Conservation (phyloP, 1,140 invertebrate species). For the Eueides isabella region DNA sequence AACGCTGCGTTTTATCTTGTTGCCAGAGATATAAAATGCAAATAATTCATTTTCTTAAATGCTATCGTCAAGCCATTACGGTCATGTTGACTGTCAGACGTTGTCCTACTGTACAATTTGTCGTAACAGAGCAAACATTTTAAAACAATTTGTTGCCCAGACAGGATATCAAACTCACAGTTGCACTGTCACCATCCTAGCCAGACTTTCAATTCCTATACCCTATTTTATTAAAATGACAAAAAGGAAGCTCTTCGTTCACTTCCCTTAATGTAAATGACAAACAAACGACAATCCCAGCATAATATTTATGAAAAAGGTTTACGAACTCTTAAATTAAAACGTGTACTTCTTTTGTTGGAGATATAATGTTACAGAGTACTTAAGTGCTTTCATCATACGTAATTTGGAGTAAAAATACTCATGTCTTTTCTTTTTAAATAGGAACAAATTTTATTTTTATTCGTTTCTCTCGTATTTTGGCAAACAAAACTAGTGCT, state of each 20-base stretch:
- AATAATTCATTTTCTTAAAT: too few species aligned
- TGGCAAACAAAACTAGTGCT: background rate
- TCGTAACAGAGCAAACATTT: too few species aligned
- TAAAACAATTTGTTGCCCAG: too few species aligned
- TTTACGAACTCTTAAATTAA: slow-evolving; percentile 6
- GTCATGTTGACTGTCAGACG: too few species aligned
- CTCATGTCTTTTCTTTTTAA: background rate
- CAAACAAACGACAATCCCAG: background rate
- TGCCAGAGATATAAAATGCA: too few species aligned
- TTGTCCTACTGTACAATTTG: too few species aligned
- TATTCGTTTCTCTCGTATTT: background rate
- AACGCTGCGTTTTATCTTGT: too few species aligned
- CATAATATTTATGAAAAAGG: slow-evolving; percentile 6
- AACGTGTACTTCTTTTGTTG: slow-evolving; percentile 1
- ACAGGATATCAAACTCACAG: too few species aligned
- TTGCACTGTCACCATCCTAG: too few species aligned
- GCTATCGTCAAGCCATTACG: too few species aligned
- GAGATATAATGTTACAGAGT: slow-evolving; percentile 2
- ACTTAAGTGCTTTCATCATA: background rate
- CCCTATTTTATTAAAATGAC: too few species aligned
- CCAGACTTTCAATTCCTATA: too few species aligned
- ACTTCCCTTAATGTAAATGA: background rate
- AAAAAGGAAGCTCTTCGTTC: background rate
- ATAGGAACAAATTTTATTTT: background rate
- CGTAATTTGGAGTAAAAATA: slow-evolving; percentile 6